phyloP scores from a whole-genome alignment of 30 jellyfish, hydroid and myxozoan species.

The Aurelia aurita region DNA sequence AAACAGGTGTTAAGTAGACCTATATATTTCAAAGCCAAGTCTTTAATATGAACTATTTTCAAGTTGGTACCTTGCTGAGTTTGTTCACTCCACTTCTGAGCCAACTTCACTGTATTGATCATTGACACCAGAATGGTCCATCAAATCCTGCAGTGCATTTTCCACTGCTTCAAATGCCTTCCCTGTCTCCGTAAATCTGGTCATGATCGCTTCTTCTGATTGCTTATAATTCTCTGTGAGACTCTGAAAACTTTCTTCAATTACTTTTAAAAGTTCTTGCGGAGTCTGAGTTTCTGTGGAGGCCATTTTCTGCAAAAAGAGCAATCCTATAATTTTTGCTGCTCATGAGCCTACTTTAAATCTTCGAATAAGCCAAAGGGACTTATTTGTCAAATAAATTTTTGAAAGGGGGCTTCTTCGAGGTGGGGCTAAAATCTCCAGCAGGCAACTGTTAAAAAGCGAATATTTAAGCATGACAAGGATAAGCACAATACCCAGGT shows the following conservation, averaged over 20 bases:
- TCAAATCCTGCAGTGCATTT: conserved; percentile 76
- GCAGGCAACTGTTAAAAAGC: no score
- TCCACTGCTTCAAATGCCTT: conserved; percentile 80
- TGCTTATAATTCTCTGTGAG: conserved; percentile 65
- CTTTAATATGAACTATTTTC: no score
- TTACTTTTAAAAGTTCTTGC: conserved; percentile 36
- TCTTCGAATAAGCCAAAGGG: no score
- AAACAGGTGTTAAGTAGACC: no score
- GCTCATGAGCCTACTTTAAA: no score
- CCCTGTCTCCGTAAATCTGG: conserved; percentile 73
- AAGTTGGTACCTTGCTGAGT: no score
- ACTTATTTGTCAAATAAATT: no score
- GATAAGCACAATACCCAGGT: no score
- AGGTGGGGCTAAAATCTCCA: no score
- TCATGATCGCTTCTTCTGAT: conserved; percentile 74
- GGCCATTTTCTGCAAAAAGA: conserved; percentile 36
- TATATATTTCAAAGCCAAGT: no score
- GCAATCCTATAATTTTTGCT: not conserved
- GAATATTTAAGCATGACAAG: no score
- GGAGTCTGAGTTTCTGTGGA: conserved; percentile 47
- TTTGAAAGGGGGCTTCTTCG: no score
- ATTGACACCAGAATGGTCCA: conserved; percentile 87
- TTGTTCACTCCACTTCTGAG: conserved; percentile 47
- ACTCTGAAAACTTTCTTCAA: conserved; percentile 63
- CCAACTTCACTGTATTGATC: conserved; percentile 83